A percentile compares a stretch with the other conserved stretches of the same genome.
phyloP scores from a whole-genome alignment of 2,797 vertebrate genomes.

The Hybognathus amarus region DNA sequence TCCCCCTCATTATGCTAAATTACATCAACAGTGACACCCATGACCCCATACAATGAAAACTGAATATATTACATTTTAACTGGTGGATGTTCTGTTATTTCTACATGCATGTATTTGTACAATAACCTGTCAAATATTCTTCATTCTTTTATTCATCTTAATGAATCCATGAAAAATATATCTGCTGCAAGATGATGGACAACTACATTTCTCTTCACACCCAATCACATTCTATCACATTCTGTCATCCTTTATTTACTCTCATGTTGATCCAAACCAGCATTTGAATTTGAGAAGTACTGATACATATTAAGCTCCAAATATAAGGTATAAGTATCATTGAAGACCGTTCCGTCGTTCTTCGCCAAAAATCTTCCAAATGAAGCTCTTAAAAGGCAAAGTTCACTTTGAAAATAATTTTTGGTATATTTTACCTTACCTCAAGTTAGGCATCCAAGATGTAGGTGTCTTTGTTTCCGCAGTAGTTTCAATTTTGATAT shows the following conservation, averaged over 20 bases:
- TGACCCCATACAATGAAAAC: background rate
- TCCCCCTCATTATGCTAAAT: background rate
- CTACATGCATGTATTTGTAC: conserved; percentile 36
- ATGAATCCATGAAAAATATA: conserved; percentile 58
- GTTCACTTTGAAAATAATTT: too few species aligned
- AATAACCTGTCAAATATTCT: conserved; percentile 44
- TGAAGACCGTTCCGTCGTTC: background rate
- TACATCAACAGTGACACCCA: background rate
- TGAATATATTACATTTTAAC: background rate
- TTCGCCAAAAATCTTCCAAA: background rate
- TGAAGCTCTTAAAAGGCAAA: background rate
- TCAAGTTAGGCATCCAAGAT: too few species aligned
- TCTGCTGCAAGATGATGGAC: conserved; percentile 51
- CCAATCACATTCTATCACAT: conserved; percentile 47
- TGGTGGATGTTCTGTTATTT: conserved; percentile 13
- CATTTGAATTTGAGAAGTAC: conserved; percentile 17
- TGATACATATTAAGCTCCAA: background rate
- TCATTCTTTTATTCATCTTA: conserved; percentile 50
- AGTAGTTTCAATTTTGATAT: too few species aligned
- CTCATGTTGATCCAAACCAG: background rate
- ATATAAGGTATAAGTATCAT: background rate
- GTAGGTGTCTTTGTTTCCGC: too few species aligned
- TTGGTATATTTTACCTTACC: too few species aligned
- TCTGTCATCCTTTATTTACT: background rate
- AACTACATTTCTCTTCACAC: conserved; percentile 49